Evolutionary conservation across 2,888 invertebrate species (phyloP).

Genomic region (Chesias legatella): DNA sequence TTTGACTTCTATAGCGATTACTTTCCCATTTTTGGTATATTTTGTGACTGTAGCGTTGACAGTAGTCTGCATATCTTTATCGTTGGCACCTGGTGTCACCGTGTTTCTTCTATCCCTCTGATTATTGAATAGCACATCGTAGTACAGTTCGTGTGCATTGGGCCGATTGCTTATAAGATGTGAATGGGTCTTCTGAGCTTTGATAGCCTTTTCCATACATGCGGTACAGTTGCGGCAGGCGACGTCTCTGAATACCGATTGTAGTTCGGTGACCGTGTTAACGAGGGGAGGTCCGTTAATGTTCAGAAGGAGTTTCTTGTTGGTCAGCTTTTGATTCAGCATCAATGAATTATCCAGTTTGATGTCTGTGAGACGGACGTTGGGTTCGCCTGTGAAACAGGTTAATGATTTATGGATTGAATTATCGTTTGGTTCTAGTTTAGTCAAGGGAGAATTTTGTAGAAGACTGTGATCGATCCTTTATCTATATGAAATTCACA

Average conservation of each 20-base stretch:
- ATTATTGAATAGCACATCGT: constrained; percentile 29
- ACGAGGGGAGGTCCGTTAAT: constrained; percentile 31
- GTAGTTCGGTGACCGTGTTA: constrained; percentile 33
- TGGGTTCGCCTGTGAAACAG: constrained; percentile 15
- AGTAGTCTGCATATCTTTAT: constrained; percentile 26
- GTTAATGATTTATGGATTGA: background rate
- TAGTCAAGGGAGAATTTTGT: too few relatives aligned
- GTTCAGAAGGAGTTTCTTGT: constrained; percentile 36
- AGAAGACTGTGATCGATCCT: too few relatives aligned
- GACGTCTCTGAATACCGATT: constrained; percentile 39
- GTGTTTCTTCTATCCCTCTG: constrained; percentile 12
- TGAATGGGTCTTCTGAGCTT: constrained; percentile 33
- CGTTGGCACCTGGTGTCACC: background rate
- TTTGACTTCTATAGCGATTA: constrained; percentile 57
- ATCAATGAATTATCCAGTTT: constrained; percentile 13
- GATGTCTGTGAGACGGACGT: constrained; percentile 1
- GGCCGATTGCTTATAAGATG: constrained; percentile 21
- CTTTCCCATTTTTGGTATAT: constrained; percentile 44
- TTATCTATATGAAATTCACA: too few relatives aligned
- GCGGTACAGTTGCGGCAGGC: constrained; percentile 42
- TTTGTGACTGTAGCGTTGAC: constrained; percentile 46
- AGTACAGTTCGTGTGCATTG: constrained; percentile 31
- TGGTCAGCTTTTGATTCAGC: constrained; percentile 24
- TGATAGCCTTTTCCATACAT: constrained; percentile 54
- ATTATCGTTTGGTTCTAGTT: background rate